Evolutionary conservation across 2,888 invertebrate genomes (phyloP), one percentile per base, ranked within the genome.

Genomic region (Melangyna quadrimaculata): DNA sequence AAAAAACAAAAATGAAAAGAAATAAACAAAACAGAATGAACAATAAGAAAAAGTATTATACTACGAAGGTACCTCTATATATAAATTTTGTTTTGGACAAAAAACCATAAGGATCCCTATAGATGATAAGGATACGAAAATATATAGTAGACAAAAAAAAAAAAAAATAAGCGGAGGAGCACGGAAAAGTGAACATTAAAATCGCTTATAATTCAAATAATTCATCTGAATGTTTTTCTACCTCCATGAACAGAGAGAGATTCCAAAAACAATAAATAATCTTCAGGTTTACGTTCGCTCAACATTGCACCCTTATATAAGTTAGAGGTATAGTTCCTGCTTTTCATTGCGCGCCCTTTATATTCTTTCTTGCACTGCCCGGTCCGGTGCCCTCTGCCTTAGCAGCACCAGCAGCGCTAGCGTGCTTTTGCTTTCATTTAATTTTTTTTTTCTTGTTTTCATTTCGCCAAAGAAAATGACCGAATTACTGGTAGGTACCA

Each of bases 181-280:
- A 65, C 72, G 29, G 65, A 57, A 63, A 86, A 81, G 63, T 70
- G 86, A 81, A 81, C 86, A 86, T 86, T 80, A 86, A 81, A 86
- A 81, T 81, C 77, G 86, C 81, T 86, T 86, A 80, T 80, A 86
- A 86, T 78, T 86, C 77, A 86, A 86, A 86, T 86, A 86, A 86
- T 86, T 86, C 86, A 86, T 86, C 63, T 35, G 57, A 86, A 86
- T 86, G 86, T 86, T 80, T 70, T 55, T 61, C 80, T 61, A 70
- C 81, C 86, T 72, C 81, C 72, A 71, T 35, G 80, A 75, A 53
- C 80, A 80, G 84, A 79, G 83, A 78, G n/a, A n/a, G 84, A 83
- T 84, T 86, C 63, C 81, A 40, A 77, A 78, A 72, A 72, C 73
- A 59, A 86, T 86, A 86, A 86, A 86, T 86, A 86, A 86, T 86